Conservation (phyloP, 2,888 invertebrate genomes). For the Dioctria rufipes region DNA sequence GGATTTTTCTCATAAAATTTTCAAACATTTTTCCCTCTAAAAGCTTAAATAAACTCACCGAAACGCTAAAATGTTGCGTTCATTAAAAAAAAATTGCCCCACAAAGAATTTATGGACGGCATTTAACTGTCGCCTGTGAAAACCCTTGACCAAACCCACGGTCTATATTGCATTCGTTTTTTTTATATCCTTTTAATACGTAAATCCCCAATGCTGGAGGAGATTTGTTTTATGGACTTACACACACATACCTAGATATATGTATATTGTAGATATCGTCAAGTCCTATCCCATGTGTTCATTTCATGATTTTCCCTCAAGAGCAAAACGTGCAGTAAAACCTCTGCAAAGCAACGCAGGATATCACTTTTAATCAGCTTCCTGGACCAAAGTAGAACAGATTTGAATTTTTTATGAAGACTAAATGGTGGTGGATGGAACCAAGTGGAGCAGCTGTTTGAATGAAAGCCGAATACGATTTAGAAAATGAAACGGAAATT, state of each 20-base stretch:
- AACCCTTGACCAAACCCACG: constrained; percentile 12
- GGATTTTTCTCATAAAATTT: not conserved
- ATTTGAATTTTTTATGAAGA: constrained; percentile 45
- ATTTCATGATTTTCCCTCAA: constrained; percentile 1
- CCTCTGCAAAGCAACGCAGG: constrained; percentile 46
- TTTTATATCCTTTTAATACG: constrained; percentile 39
- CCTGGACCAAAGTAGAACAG: constrained; percentile 16
- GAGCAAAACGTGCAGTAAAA: constrained; percentile 29
- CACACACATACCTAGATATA: no score
- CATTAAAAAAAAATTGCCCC: constrained; percentile 15
- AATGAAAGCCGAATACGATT: constrained; percentile 15
- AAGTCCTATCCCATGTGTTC: constrained; percentile 4
- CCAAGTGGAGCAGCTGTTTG: not conserved
- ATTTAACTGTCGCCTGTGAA: constrained; percentile 30
- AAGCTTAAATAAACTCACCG: not conserved
- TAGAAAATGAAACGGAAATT: not conserved
- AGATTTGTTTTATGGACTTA: constrained; percentile 11
- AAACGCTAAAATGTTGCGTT: constrained; percentile 7
- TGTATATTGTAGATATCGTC: constrained; percentile 8
- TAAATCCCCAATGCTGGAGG: constrained; percentile 32
- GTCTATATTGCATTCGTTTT: constrained; percentile 24
- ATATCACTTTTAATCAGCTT: constrained; percentile 52
- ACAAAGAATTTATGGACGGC: constrained; percentile 30
- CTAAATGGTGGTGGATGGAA: constrained; percentile 8
- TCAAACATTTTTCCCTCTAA: constrained; percentile 14